phyloP scores from a whole-genome alignment of 2,888 invertebrate species.

The Gryllus longicercus region DNA sequence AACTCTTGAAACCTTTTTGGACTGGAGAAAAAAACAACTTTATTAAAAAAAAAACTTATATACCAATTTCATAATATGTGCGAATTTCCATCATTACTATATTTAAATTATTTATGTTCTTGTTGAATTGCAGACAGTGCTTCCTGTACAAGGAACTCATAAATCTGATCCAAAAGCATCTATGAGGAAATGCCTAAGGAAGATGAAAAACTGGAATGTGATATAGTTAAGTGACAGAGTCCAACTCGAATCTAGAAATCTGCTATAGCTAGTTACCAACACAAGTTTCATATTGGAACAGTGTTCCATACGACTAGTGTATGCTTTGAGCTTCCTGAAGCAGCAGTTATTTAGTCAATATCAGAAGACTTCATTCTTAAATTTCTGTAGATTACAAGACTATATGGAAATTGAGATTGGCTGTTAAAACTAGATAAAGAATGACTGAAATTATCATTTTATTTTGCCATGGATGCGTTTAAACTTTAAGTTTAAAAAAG shows the following conservation, averaged over 20 bases:
- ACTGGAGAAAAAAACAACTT: no score
- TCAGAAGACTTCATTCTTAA: not conserved
- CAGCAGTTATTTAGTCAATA: not conserved
- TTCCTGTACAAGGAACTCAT: constrained; percentile 65
- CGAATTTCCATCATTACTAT: not conserved
- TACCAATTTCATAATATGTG: no score
- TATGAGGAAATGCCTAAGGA: constrained; percentile 20
- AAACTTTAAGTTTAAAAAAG: no score
- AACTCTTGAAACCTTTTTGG: no score
- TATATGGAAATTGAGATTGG: no score
- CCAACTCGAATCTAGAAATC: constrained; percentile 1
- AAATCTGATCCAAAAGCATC: constrained; percentile 54
- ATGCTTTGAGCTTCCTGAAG: not conserved
- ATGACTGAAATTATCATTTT: no score
- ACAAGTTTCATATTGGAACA: not conserved
- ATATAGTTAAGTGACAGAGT: not conserved
- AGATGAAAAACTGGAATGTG: not conserved
- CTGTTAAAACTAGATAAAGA: no score
- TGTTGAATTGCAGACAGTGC: constrained; percentile 51
- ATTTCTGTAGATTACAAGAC: no score
- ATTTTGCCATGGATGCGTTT: not conserved
- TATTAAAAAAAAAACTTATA: no score
- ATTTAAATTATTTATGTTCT: not conserved
- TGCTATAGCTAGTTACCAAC: not conserved
- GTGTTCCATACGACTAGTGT: not conserved